Evolutionary conservation across 92 coral and sea anemone genomes (phyloP).

Genomic region (Pocillopora meandrina): DNA sequence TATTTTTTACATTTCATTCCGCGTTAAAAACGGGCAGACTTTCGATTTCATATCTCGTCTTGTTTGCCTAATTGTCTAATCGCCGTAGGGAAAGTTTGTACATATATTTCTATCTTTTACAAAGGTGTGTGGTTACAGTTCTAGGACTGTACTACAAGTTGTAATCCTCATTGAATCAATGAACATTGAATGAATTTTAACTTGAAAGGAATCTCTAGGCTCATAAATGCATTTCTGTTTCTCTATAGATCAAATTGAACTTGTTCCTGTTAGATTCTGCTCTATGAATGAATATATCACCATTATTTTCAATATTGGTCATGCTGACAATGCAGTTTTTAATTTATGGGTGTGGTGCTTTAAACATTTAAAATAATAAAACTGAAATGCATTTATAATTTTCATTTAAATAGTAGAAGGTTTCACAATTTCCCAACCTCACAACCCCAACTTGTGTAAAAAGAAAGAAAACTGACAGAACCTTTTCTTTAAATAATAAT

Average conservation of each 20-base stretch:
- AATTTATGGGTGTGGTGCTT: slow-evolving; percentile 20
- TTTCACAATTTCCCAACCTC: background rate
- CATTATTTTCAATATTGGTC: slow-evolving; percentile 26
- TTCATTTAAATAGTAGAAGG: too few species aligned
- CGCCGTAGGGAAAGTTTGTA: slow-evolving; percentile 19
- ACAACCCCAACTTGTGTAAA: too few species aligned
- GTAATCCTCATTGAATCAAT: slow-evolving; percentile 84
- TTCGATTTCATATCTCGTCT: slow-evolving; percentile 44
- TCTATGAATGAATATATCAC: background rate
- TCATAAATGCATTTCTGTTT: background rate
- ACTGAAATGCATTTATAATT: background rate
- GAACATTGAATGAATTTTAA: slow-evolving; percentile 29
- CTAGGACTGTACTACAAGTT: slow-evolving; percentile 2
- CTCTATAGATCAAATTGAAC: background rate
- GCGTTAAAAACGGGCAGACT: slow-evolving; percentile 10
- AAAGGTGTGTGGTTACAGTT: slow-evolving; percentile 18
- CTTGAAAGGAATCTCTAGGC: background rate
- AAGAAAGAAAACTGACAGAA: too few species aligned
- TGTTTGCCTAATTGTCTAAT: background rate
- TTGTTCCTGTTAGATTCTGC: slow-evolving; percentile 13
- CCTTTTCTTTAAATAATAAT: too few species aligned
- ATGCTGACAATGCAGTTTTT: slow-evolving; percentile 42
- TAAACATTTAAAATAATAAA: background rate
- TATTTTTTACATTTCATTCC: slow-evolving; percentile 23
- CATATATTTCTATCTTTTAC: slow-evolving; percentile 26